Evolutionary conservation across 2,113 vertebrate genomes (phyloP).

Genomic region (Tetrax tetrax): DNA sequence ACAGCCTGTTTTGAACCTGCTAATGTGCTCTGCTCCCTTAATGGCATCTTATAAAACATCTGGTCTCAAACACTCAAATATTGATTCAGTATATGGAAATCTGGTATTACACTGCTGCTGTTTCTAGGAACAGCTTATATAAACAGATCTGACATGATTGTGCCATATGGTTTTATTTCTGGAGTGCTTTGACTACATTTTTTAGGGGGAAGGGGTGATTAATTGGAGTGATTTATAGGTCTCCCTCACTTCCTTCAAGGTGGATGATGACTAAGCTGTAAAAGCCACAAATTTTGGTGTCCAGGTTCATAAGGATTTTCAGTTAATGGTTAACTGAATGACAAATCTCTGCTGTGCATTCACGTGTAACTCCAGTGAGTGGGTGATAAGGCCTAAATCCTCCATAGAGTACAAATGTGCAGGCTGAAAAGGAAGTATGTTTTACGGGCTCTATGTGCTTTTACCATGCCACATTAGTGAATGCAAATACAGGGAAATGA

Average conservation of each 20-base stretch:
- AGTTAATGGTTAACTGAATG: conserved; percentile 65
- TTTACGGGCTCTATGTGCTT: conserved; percentile 72
- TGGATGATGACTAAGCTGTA: conserved; percentile 46
- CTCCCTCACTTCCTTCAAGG: conserved; percentile 61
- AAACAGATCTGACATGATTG: conserved; percentile 82
- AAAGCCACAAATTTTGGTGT: conserved; percentile 61
- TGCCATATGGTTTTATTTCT: conserved; percentile 79
- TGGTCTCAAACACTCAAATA: conserved; percentile 88
- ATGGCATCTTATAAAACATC: conserved; percentile 97
- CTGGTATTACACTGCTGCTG: conserved; percentile 79
- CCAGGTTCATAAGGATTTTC: conserved; percentile 55
- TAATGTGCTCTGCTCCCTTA: conserved; percentile 81
- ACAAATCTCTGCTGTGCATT: conserved; percentile 56
- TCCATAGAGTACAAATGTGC: conserved; percentile 51
- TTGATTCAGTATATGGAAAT: conserved; percentile 90
- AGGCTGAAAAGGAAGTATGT: conserved; percentile 65
- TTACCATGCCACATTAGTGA: conserved; percentile 77
- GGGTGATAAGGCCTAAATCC: conserved; percentile 51
- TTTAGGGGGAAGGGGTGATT: conserved; percentile 70
- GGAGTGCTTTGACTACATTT: conserved; percentile 74
- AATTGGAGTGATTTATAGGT: conserved; percentile 76
- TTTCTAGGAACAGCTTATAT: conserved; percentile 89
- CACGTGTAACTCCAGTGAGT: conserved; percentile 41
- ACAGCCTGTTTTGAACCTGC: conserved; percentile 49
- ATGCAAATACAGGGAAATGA: conserved; percentile 74